Base-by-base conservation (phyloP, 2,888 invertebrate species). In the Papilio elwesi region DNA sequence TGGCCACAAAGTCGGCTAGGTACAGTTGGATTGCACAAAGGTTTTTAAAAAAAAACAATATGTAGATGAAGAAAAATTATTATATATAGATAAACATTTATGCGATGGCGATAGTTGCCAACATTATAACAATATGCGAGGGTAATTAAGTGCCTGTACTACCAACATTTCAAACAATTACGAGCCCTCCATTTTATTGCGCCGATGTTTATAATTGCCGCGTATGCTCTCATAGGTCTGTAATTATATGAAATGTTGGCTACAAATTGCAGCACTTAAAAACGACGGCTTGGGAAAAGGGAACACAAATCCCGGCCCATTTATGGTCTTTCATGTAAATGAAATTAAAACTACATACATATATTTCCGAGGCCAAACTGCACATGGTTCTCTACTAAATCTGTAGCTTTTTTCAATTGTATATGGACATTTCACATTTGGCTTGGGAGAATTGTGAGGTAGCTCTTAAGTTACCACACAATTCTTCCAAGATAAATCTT, bases 151-250 rank as follows among this genome's bases (percentile, higher is more conserved):
- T 43, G 4, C 26, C 26, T 26, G 47, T 55, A 64, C 16, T 38
- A 55, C 64, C n/a, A 69, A 70, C 70, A 70, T 70, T 70, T 70
- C 64, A 70, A 68, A 72, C 16, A 72, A 68, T 72, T 72, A 63
- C 36, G 68, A 53, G 55, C 72, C 63, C 68, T 72, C 53, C 63
- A 64, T 72, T 68, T 72, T 72, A 72, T 72, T 68, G 63, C 72
- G 11, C 48, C 5, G 55, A 38, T 59, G 71, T 13, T 68, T 55
- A 55, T 68, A 67, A 72, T 72, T 63, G 67, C 43, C n/a, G 68
- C 72, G 13, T 47, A 15, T 43, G 47, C 67, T 68, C 53, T 68
- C 68, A 26, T 71, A 62, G 63, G 53, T 15, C 47, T 38, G 68
- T 68, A 68, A 64, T 72, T 68, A 70, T 65, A 64, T 63, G 63